Evolutionary conservation across 2,888 invertebrate genomes (phyloP).

Genomic region (Carpatolechia fugitivella): DNA sequence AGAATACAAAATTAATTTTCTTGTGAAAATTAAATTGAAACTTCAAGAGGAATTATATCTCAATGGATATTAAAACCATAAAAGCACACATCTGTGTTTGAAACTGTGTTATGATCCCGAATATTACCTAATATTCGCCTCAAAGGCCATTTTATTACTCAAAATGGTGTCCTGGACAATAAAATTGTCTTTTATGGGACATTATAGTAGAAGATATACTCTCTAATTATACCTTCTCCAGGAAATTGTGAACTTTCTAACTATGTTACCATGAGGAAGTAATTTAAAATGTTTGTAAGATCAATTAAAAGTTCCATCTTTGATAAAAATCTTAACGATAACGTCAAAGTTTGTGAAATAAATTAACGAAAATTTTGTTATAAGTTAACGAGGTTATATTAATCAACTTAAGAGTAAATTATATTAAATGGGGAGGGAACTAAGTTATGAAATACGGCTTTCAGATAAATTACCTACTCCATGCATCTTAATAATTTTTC

Average conservation of each 20-base stretch:
- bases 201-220: background rate
- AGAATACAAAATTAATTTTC: too few species aligned
- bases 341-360: background rate
- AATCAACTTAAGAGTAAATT: too few species aligned
- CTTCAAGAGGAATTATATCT: too few species aligned
- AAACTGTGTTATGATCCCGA: background rate
- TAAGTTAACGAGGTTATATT: too few species aligned
- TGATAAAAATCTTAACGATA: background rate
- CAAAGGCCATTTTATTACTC: background rate
- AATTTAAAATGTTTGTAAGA: background rate
- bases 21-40: too few species aligned
- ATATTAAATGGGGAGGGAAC: too few species aligned
- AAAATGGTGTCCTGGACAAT: background rate
- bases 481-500: too few species aligned
- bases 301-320: slow-evolving; percentile 1
- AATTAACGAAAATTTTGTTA: background rate
- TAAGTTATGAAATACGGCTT: too few species aligned
- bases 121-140: background rate
- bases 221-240: background rate
- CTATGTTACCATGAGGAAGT: too few species aligned
- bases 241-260: too few species aligned
- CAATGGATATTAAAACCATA: too few species aligned
- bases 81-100: background rate
- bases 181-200: background rate
- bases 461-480: too few species aligned